Base-by-base conservation (phyloP, 2,113 vertebrate genomes). In the Pseudopodoces humilis region DNA sequence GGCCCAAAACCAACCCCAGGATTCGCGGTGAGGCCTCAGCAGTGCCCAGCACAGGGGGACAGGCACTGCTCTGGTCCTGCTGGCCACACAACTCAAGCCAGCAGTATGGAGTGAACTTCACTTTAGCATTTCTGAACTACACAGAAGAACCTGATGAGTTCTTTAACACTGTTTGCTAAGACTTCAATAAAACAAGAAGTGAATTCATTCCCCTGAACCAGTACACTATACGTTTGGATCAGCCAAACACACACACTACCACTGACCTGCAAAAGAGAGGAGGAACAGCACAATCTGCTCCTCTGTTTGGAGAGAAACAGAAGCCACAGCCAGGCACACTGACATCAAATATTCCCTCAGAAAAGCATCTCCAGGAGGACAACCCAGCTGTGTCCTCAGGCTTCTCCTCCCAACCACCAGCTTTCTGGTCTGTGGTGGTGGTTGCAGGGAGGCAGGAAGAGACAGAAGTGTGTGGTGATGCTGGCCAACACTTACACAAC, bases 381-480 rank as follows among this genome's bases (percentile, higher is more conserved):
- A 55, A 49, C 20, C 13, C 60, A 52, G 62, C 31, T 59, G 28
- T 27, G 13, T 2, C 3, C 25, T 35, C 30, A 28, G 53, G 56
- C 7, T 59, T 59, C 30, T 31, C 44, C 63, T 71, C 68, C 20
- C 67, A 58, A 1, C 8, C 18, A 53, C 8, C 56, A 37, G 47
- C 41, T 11, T n/a, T 44, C 35, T 35, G 18, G 7, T 52, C n/a
- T 23, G 6, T 2, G 21, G 28, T 7, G 39, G 5, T 35, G 3
- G 4, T 2, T 16, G 30, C 3, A 19, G 60, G 37, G n/a, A 53
- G 14, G 62, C 25, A 83, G 44, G 49, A 41, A n/a, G 59, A 39
- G 35, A 28, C 33, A 53, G 43, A 59, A 14, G 20, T 1, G 11
- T 30, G 43, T 1, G 1, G 19, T 41, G 47, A 62, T 0, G 0